Base-by-base conservation (phyloP, 2,888 invertebrate species). In the Rhaphigaster nebulosa region DNA sequence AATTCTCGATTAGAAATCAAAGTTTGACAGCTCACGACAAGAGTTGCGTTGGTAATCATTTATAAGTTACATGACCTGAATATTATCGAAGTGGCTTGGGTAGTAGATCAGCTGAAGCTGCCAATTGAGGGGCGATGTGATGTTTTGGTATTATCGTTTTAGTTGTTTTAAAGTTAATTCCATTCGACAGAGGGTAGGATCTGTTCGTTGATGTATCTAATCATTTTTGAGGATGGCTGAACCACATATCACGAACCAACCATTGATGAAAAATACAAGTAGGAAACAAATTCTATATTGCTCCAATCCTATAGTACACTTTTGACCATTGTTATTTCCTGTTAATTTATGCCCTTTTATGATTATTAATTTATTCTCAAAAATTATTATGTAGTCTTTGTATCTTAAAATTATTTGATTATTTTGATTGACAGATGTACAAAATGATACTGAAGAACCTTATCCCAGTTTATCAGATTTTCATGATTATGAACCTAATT, bases 401-500 rank as follows among this genome's bases (percentile, higher is more conserved):
- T n/a, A 52, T 52, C n/a, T 18, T 23, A 29, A 87, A 45, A 54
- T 52, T 87, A 4, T 52, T 1, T 87, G 3, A 18, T 54, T 87
- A 15, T 56, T 56, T 88, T 65, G 12, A 50, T 89, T 76, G 89
- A 20, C 70, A 91, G 89, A 45, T 90, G 87, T 91, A 34, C 91
- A 91, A 87, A 92, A 92, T 87, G 95, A 95, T 92, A 94, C 95
- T 91, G 97, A 98, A 92, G 98, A 98, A 93, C 95, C 96, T 18
- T 96, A 97, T 94, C 97, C 97, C 90, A 98, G 98, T 94, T 95
- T 98, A 91, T 98, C 98, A 56, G 98, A 98, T 94, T 96, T 96
- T 93, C 98, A 98, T 93, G 98, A 98, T 94, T 97, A 98, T 94
- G 99, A 99, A 94, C 98, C 98, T 26, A 97, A 98, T 94, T 95